A percentile compares a stretch with the other conserved stretches of the same genome.
Conservation (phyloP, 2,888 invertebrate species). For the Dinocampus coccinellae region DNA sequence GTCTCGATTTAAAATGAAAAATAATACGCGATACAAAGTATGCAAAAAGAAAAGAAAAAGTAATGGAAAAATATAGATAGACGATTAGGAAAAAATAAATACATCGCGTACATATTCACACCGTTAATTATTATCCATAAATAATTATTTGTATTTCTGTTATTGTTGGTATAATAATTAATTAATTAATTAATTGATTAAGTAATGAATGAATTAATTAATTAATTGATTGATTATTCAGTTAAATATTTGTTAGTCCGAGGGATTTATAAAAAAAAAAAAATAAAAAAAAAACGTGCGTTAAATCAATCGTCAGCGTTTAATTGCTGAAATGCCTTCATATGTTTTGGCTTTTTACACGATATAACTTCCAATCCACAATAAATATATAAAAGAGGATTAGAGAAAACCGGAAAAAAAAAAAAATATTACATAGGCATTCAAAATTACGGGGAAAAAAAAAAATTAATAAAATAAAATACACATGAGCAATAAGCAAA, state of each 20-base stretch:
- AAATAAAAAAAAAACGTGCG: slow-evolving; percentile 22
- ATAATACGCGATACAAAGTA: neutral
- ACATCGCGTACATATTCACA: neutral
- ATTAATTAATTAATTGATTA: too few relatives aligned
- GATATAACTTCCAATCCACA: slow-evolving; percentile 41
- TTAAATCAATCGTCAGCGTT: slow-evolving; percentile 32
- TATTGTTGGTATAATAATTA: slow-evolving; percentile 1
- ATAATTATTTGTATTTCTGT: slow-evolving; percentile 5
- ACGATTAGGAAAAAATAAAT: neutral
- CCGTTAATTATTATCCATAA: slow-evolving; percentile 3
- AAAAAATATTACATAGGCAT: slow-evolving; percentile 23
- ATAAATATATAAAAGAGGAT: slow-evolving; percentile 24
- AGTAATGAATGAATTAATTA: too few relatives aligned
- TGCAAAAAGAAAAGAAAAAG: slow-evolving; percentile 9
- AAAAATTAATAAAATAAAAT: neutral
- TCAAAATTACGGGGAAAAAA: too few relatives aligned
- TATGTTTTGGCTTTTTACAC: slow-evolving; percentile 67
- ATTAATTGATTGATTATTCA: slow-evolving; percentile 8
- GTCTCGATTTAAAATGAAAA: neutral
- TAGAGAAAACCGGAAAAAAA: slow-evolving; percentile 30
- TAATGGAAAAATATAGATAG: neutral
- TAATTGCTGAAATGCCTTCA: slow-evolving; percentile 61
- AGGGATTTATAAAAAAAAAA: slow-evolving; percentile 29
- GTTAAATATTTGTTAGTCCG: slow-evolving; percentile 23
- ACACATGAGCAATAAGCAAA: neutral